Conservation (phyloP, 2,797 vertebrate species). For the Gadopsis bispinosus region DNA sequence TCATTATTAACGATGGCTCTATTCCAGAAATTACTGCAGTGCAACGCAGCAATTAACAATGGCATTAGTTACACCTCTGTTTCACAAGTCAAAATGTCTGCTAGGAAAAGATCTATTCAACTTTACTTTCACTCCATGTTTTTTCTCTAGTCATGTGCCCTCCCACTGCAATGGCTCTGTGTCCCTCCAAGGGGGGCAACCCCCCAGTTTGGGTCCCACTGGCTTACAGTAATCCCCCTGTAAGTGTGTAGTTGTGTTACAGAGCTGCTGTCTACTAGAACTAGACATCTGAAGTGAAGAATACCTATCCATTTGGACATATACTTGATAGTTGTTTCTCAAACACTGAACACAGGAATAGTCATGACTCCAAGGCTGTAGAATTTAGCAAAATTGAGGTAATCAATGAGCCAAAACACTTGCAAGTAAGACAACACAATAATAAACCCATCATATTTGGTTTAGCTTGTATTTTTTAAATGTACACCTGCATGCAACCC, state of each 20-base stretch:
- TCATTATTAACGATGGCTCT: not conserved
- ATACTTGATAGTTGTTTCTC: constrained; percentile 8
- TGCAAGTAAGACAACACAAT: not conserved
- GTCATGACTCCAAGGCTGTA: constrained; percentile 3
- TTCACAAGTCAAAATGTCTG: constrained; percentile 10
- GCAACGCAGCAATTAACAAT: not conserved
- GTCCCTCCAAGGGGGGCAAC: no score
- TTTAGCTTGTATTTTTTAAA: not conserved
- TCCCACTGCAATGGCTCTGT: not conserved
- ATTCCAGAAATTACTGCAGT: constrained; percentile 18
- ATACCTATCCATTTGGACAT: not conserved
- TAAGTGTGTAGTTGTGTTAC: not conserved
- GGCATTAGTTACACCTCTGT: not conserved
- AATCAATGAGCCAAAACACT: not conserved
- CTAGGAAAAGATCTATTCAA: not conserved
- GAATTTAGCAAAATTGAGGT: constrained; percentile 1
- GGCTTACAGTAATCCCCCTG: constrained; percentile 1
- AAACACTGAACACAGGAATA: constrained; percentile 8
- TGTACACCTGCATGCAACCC: not conserved
- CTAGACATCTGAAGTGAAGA: constrained; percentile 13
- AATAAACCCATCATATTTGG: not conserved
- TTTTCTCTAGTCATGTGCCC: not conserved
- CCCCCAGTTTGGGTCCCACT: not conserved
- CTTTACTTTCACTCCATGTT: not conserved
- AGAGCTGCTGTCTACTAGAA: constrained; percentile 19